A percentile compares a stretch with the other conserved stretches of the same genome.
Evolutionary conservation across 2,888 invertebrate genomes (phyloP).

Genomic region (Aphodius granarius): DNA sequence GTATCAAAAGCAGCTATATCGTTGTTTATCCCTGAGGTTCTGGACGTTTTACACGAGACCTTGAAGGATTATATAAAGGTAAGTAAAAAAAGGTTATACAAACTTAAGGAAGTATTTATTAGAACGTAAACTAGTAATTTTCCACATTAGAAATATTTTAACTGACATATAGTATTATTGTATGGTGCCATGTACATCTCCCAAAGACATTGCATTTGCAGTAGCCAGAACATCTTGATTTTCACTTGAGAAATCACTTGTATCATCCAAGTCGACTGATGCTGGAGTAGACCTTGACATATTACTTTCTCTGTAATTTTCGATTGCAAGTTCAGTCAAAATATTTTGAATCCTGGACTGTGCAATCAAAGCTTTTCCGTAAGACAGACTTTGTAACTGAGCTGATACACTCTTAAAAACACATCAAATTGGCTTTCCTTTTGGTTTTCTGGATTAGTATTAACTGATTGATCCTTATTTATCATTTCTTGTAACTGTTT

Average conservation of each 20-base stretch:
- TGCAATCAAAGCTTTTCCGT: conserved; percentile 1
- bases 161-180: too few relatives aligned
- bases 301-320: conserved; percentile 5
- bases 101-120: background rate
- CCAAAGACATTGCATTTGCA: too few relatives aligned
- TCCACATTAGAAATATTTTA: too few relatives aligned
- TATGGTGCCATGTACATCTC: too few relatives aligned
- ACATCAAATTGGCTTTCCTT: background rate
- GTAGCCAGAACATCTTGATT: too few relatives aligned
- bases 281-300: background rate
- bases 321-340: conserved; percentile 19
- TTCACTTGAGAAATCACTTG: background rate
- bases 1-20: background rate
- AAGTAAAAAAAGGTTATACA: background rate
- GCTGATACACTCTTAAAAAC: background rate
- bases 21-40: background rate
- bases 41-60: background rate
- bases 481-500: background rate
- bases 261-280: background rate
- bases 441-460: background rate
- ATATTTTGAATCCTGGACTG: conserved; percentile 18
- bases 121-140: too few relatives aligned
- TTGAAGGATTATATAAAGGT: background rate
- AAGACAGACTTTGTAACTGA: background rate
- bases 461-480: background rate